Base-by-base conservation (phyloP, 2,888 invertebrate genomes). In the Dryadula phaetusa region DNA sequence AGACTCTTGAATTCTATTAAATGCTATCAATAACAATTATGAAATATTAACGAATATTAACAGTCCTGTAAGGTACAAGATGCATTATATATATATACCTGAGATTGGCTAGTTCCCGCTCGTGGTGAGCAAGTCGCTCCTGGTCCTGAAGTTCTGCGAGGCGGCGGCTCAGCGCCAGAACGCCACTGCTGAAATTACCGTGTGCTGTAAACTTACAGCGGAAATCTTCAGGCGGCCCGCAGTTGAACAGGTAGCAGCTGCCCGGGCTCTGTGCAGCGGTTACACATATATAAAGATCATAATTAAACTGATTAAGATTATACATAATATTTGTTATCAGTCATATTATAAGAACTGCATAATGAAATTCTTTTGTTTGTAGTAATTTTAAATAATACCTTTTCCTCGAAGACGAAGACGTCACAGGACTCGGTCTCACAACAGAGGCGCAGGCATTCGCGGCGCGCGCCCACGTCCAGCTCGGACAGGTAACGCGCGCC, bases 191-290 rank as follows among this genome's bases (percentile, higher is more conserved):
- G 85, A 98, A 98, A 91, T 97, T 97, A 61, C 95, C 94, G 86
- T 98, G 98, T 69, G 95, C 94, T 1, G 98, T 97, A 84, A 98
- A 98, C 93, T 97, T 97, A 92, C 98, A 98, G 80, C 97, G 96
- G 88, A 98, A 98, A 86, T 98, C 97, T 82, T 97, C 96, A 0
- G 97, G 95, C 5, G 97, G 95, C 1, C 98, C 98, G 85, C 98
- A 98, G 85, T 96, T 96, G 87, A 98, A 98, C 74, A 98, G 92
- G 85, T 98, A 98, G 86, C 98, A 98, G 82, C 97, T 97, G 70
- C 97, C 97, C 3, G 96, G 95, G 75, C 95, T 96, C 96, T 96
- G 85, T 12, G 12, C n/a, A n/a, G n/a, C n/a, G n/a, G n/a, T n/a
- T n/a, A n/a, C n/a, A n/a, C n/a, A n/a, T n/a, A n/a, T n/a, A n/a